Evolutionary conservation across 2,888 invertebrate genomes (phyloP).

Genomic region (Parnassius orleans): DNA sequence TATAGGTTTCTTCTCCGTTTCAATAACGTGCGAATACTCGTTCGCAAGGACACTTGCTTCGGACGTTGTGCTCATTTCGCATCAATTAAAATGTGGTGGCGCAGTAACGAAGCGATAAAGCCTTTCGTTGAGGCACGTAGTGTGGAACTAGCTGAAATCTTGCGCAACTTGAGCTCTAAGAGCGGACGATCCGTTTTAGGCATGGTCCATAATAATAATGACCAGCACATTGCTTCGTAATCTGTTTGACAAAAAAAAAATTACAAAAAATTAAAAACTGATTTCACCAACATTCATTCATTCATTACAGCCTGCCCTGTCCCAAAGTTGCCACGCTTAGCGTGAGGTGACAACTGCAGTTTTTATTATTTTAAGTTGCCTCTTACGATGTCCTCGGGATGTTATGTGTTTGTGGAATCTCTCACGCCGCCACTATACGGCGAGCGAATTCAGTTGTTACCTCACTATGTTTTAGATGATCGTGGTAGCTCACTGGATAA

Average conservation of each 20-base stretch:
- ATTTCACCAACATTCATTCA: too few species aligned
- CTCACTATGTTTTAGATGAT: too few species aligned
- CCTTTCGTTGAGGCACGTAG: background rate
- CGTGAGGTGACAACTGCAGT: too few species aligned
- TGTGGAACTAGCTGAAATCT: constrained; percentile 3
- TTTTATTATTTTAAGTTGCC: too few species aligned
- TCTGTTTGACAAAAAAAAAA: background rate
- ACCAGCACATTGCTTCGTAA: background rate
- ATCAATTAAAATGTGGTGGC: constrained; percentile 18
- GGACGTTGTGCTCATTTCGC: constrained; percentile 21
- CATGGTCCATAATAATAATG: background rate
- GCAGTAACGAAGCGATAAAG: constrained; percentile 4
- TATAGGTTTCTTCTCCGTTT: background rate
- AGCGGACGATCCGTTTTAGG: constrained; percentile 7
- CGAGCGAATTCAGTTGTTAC: background rate
- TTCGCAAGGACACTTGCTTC: constrained; percentile 18
- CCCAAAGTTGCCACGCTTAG: too few species aligned
- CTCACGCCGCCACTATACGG: background rate
- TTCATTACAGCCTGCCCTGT: too few species aligned
- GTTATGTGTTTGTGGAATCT: background rate
- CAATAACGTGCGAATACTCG: constrained; percentile 1
- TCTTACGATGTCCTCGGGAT: too few species aligned
- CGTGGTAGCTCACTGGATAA: too few species aligned
- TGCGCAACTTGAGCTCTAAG: constrained; percentile 12
- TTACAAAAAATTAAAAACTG: too few species aligned